Evolutionary conservation across 64 coral and sea anemone species (phyloP).

Genomic region (Actinia tenebrosa): DNA sequence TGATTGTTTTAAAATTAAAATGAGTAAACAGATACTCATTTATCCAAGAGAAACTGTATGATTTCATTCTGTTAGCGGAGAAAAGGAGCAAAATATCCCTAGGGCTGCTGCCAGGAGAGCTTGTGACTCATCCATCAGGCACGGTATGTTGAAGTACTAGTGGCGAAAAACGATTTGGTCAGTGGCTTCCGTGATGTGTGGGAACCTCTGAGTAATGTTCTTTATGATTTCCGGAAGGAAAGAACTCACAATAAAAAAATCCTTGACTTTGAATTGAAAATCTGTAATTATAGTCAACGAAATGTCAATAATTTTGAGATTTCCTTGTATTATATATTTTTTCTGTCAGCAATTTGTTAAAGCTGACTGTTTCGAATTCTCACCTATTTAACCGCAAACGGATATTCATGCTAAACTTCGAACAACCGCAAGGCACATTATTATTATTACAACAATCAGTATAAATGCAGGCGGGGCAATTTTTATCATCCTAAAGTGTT

Average conservation of each 20-base stretch:
- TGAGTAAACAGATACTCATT: background rate
- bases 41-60: background rate
- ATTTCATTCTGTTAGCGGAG: background rate
- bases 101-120: background rate
- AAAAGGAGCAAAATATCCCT: background rate
- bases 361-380: background rate
- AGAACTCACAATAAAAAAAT: background rate
- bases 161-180: background rate
- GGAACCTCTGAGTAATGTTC: background rate
- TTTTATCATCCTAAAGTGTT: too few relatives aligned
- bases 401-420: background rate
- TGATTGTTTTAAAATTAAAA: background rate
- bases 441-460: too few relatives aligned
- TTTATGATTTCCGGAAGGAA: background rate
- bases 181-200: background rate
- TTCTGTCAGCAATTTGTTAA: background rate
- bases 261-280: background rate
- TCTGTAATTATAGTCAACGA: background rate
- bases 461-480: too few relatives aligned
- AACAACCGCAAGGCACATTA: too few relatives aligned
- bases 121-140: background rate
- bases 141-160: background rate
- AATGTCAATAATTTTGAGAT: background rate
- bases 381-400: background rate
- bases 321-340: background rate